Evolutionary conservation across 2,888 invertebrate genomes (phyloP).

Genomic region (Diachrysia chrysitis): DNA sequence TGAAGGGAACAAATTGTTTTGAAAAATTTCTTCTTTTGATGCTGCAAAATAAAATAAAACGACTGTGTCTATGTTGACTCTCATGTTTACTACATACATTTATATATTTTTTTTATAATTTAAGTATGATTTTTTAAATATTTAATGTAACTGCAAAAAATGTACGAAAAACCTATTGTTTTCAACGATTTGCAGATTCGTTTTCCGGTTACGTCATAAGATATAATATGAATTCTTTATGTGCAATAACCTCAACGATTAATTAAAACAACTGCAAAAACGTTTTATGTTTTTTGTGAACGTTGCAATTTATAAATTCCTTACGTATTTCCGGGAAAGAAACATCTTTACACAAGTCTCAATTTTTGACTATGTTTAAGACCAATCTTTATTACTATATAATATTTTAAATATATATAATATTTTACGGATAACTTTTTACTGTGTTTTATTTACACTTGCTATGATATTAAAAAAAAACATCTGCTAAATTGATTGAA

Average conservation of each 20-base stretch:
- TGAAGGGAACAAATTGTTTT: neutral
- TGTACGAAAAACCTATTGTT: slow-evolving; percentile 23
- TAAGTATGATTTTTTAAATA: neutral
- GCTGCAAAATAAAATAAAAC: neutral
- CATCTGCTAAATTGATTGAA: too few relatives aligned
- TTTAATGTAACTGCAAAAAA: neutral
- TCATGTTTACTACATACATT: too few relatives aligned
- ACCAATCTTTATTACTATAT: too few relatives aligned
- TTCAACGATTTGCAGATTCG: slow-evolving; percentile 11
- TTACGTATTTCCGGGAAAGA: slow-evolving; percentile 24
- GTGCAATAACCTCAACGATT: slow-evolving; percentile 31
- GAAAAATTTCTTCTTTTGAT: neutral
- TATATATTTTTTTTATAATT: too few relatives aligned
- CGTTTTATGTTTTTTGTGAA: slow-evolving; percentile 6
- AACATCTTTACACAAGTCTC: slow-evolving; percentile 8
- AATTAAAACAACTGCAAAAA: slow-evolving; percentile 32
- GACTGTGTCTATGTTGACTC: too few relatives aligned
- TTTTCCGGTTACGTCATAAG: slow-evolving; percentile 44
- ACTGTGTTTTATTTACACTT: neutral
- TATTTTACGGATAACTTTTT: too few relatives aligned
- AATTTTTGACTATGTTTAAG: neutral
- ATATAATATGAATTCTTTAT: slow-evolving; percentile 25
- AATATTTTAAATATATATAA: too few relatives aligned
- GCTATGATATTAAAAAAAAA: too few relatives aligned
- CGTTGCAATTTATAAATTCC: slow-evolving; percentile 12